A percentile compares a stretch with the other conserved stretches of the same genome.
These are phyloP conservation scores for Euphydryas editha DNA, from an alignment of 2,888 invertebrate species.

Conservation along the genomic window DNA sequence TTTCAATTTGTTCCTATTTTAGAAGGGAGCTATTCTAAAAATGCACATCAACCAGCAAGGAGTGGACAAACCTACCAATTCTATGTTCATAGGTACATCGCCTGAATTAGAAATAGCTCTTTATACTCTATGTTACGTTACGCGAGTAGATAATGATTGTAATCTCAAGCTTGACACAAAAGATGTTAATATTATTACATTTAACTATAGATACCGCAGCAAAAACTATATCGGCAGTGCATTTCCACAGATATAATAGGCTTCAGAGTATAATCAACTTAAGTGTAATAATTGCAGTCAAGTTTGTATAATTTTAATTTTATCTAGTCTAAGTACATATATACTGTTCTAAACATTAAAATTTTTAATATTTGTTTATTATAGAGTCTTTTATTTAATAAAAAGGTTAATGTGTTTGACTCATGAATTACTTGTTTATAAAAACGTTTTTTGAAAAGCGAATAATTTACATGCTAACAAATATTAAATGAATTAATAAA, in stretches of 20 bases:
- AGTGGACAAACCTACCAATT: constrained; percentile 89
- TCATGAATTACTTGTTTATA: too few species aligned
- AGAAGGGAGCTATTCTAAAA: constrained; percentile 91
- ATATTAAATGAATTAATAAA: too few species aligned
- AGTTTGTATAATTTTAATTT: too few species aligned
- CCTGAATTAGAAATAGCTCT: constrained; percentile 96
- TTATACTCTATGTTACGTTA: constrained; percentile 93
- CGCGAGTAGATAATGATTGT: constrained; percentile 89
- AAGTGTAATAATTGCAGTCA: neutral
- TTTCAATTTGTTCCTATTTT: constrained; percentile 47
- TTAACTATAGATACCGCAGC: constrained; percentile 89
- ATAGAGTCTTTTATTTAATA: neutral
- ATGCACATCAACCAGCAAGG: constrained; percentile 88
- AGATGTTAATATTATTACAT: constrained; percentile 88
- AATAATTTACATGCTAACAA: too few species aligned
- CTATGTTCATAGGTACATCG: constrained; percentile 92
- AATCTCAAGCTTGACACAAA: constrained; percentile 88
- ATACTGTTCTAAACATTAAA: constrained; percentile 1
- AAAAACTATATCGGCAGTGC: constrained; percentile 92
- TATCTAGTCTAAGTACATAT: neutral
- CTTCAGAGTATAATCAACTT: too few species aligned
- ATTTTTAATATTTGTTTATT: constrained; percentile 3
- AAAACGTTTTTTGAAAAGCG: too few species aligned
- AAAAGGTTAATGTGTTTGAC: too few species aligned
- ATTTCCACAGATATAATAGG: constrained; percentile 88